Conservation (phyloP, 1,140 invertebrate genomes). For the Bombus affinis region DNA sequence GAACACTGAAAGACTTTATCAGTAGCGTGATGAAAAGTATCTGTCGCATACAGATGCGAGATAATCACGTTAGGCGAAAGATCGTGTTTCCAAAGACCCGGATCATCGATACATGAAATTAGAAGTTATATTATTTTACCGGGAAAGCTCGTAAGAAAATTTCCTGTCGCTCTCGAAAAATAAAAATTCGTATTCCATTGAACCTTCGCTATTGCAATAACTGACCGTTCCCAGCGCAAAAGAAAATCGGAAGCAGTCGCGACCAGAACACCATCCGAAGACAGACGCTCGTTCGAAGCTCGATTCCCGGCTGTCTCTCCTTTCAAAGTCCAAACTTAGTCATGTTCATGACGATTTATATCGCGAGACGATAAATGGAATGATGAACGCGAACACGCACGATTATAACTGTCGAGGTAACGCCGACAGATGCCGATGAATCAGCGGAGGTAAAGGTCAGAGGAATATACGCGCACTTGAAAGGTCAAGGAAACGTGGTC, state of each 20-base stretch:
- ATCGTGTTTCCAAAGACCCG: too few species aligned
- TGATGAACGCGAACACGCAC: conserved; percentile 62
- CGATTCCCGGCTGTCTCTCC: not conserved
- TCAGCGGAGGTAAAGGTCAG: conserved; percentile 69
- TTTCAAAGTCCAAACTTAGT: conserved; percentile 12
- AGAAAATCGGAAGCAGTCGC: not conserved
- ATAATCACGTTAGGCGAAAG: too few species aligned
- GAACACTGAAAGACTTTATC: too few species aligned
- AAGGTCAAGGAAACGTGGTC: conserved; percentile 63
- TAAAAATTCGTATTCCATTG: not conserved
- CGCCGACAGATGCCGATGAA: conserved; percentile 60
- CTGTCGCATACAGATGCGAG: too few species aligned
- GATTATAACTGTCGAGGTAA: conserved; percentile 61
- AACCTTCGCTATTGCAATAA: too few species aligned
- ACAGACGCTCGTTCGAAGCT: not conserved
- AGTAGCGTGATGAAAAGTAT: too few species aligned
- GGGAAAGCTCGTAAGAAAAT: too few species aligned
- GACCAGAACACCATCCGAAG: too few species aligned
- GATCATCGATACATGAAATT: too few species aligned
- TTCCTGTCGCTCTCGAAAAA: not conserved
- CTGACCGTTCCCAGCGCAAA: not conserved
- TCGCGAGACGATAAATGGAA: conserved; percentile 63
- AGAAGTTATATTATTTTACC: too few species aligned
- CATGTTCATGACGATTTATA: conserved; percentile 40
- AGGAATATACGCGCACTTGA: conserved; percentile 60